A percentile compares a stretch with the other conserved stretches of the same genome.
These are phyloP conservation scores for Tetropium fuscum DNA, from an alignment of 2,888 invertebrate genomes.

Conservation along the genomic window DNA sequence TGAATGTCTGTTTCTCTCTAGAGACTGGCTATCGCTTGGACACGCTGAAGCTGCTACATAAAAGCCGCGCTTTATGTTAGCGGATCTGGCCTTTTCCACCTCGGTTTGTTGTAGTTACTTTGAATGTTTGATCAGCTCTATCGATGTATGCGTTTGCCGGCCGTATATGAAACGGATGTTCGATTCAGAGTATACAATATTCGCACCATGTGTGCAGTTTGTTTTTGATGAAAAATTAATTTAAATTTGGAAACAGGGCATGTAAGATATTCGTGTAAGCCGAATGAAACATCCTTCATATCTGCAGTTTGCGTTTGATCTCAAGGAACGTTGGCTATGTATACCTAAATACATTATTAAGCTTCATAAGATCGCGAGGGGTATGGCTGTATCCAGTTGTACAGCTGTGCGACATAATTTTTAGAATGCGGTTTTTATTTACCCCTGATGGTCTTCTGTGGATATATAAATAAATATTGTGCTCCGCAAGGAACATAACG, in stretches of 20 bases:
- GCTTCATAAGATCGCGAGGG: too few relatives aligned
- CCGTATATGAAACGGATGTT: slow-evolving; percentile 17
- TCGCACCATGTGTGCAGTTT: slow-evolving; percentile 17
- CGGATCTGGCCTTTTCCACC: slow-evolving; percentile 42
- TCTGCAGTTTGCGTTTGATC: neutral
- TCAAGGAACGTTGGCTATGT: neutral
- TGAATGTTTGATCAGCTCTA: slow-evolving; percentile 37
- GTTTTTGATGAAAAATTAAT: slow-evolving; percentile 25
- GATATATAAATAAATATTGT: too few relatives aligned
- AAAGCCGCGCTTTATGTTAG: slow-evolving; percentile 43
- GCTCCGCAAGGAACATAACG: too few relatives aligned
- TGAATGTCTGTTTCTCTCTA: slow-evolving; percentile 39
- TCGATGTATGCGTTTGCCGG: slow-evolving; percentile 1
- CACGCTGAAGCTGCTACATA: slow-evolving; percentile 38
- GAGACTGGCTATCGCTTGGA: slow-evolving; percentile 39
- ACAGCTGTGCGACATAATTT: too few relatives aligned
- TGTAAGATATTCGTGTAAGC: neutral
- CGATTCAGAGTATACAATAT: slow-evolving; percentile 26
- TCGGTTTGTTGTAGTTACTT: slow-evolving; percentile 35
- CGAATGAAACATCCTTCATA: neutral
- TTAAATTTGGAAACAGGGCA: slow-evolving; percentile 20
- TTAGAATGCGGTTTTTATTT: too few relatives aligned
- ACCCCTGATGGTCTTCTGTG: too few relatives aligned
- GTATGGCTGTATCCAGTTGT: too few relatives aligned
- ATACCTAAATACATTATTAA: too few relatives aligned